Conservation (phyloP, 1,140 invertebrate genomes). For the Polypedilum pembai region DNA sequence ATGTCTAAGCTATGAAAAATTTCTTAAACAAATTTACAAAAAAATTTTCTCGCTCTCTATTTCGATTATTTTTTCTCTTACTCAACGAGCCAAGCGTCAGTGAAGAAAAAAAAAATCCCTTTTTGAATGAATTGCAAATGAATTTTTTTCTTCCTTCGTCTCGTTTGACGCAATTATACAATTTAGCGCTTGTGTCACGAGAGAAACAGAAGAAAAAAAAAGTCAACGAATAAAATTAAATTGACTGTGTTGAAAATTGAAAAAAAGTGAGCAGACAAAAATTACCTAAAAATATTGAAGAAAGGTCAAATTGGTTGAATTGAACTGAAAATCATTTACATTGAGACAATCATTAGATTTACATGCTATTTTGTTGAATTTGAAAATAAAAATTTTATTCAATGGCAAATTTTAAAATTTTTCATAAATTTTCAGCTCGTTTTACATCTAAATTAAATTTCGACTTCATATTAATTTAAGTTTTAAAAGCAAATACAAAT, state of each 20-base stretch:
- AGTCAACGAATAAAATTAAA: background rate
- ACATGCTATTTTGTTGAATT: no score
- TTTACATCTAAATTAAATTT: no score
- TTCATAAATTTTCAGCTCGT: no score
- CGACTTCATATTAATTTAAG: no score
- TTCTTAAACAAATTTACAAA: background rate
- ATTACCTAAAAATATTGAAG: no score
- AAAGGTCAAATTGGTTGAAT: no score
- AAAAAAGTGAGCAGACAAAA: background rate
- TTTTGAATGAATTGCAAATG: slow-evolving; percentile 11
- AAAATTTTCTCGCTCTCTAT: background rate
- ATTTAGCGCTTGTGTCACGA: background rate
- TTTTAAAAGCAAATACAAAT: no score
- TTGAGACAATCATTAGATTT: no score
- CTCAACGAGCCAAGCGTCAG: background rate
- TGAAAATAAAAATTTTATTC: no score
- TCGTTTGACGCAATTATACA: slow-evolving; percentile 5
- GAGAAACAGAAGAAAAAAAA: background rate
- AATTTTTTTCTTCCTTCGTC: background rate
- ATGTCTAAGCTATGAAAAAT: background rate
- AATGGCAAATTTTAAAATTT: no score
- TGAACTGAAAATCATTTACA: no score
- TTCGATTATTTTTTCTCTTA: background rate
- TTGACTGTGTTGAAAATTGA: background rate
- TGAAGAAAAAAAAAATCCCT: background rate